Percentiles rank a stretch among this genome's conserved stretches.
phyloP scores from a whole-genome alignment of 2,113 vertebrate genomes.

The Brachypodius melanocephalos region DNA sequence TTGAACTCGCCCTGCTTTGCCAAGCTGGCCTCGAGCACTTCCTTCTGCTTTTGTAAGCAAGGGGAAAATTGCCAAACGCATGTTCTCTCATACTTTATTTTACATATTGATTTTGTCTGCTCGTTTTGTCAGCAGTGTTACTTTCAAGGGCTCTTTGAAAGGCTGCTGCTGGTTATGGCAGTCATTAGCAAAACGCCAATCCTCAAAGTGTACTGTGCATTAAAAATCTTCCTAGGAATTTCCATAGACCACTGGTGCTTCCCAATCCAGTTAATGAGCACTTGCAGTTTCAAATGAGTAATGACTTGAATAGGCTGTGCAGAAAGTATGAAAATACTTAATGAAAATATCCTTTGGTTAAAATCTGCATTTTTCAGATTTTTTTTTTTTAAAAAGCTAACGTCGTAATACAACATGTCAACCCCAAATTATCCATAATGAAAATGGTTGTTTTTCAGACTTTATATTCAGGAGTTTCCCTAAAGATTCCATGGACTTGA shows the following conservation, averaged over 20 bases:
- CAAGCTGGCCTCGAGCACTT: rapidly evolving
- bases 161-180: background rate
- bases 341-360: background rate
- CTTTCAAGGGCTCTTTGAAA: background rate
- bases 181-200: background rate
- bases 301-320: background rate
- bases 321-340: background rate
- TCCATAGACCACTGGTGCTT: background rate
- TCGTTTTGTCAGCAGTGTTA: background rate
- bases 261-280: rapidly evolving
- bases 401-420: background rate
- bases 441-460: background rate
- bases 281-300: background rate
- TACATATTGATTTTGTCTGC: background rate
- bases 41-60: background rate
- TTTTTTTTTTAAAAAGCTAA: background rate
- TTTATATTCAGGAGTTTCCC: background rate
- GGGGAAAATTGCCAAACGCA: background rate
- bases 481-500: background rate
- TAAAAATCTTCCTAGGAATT: background rate
- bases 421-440: background rate
- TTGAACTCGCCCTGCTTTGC: background rate
- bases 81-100: background rate
- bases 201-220: background rate
- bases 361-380: background rate